Base-by-base conservation (phyloP, 1,140 invertebrate genomes). In the Wasmannia auropunctata region DNA sequence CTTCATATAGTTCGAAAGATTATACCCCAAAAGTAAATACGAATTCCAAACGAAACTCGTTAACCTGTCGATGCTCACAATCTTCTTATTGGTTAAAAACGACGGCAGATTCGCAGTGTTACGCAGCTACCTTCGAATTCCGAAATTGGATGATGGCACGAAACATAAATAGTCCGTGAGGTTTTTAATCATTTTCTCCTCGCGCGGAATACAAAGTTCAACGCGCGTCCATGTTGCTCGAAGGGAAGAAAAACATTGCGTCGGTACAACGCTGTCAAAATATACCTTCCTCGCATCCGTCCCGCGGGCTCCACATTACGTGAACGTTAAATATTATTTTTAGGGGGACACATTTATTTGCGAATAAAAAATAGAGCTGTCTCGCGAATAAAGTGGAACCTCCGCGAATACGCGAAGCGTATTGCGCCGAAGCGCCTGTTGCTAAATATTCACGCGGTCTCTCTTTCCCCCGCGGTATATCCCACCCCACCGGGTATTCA, bases 311-410 rank as follows among this genome's bases (percentile, higher is more conserved):
- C 88, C 90, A 90, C 91, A 91, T 90, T 91, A 91, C 92, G 81
- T 85, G 87, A 69, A 91, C 86, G 92, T 89, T 91, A 92, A 92
- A 92, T 92, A 92, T 92, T 92, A 92, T 92, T 92, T 92, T 91
- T 92, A 91, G 88, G 76, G 63, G 80, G 72, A 90, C 88, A 90
- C 91, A 92, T 93, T 92, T 92, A 90, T 92, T 92, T 91, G 85
- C 77, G 85, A 90, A 91, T 92, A 92, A 93, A 93, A 92, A 92
- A 91, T 92, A 89, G 86, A 89, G 80, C 85, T 91, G 88, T 91
- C 91, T 88, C 89, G 87, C 90, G 85, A 90, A 91, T 88, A 91
- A 91, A 92, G 91, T 91, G 90, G 88, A 88, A 90, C 65, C 86
- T 63, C 81, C 62, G 85, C 69, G 75, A 83, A 83, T 83, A 83